phyloP scores from a whole-genome alignment of 1,140 invertebrate genomes.

The Drosophila biarmipes region DNA sequence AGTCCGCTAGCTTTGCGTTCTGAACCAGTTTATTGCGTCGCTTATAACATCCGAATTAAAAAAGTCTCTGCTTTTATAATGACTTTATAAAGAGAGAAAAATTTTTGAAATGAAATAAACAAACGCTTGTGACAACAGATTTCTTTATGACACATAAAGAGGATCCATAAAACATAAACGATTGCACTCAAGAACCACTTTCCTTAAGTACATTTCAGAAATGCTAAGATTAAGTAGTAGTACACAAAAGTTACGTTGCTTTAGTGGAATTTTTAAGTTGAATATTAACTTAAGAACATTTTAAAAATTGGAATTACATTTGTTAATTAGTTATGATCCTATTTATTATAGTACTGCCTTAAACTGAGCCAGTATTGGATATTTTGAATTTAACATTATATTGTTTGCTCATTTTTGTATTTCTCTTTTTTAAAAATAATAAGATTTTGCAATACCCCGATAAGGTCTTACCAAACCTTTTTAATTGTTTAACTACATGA shows the following conservation, averaged over 20 bases:
- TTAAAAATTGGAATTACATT: too few relatives aligned
- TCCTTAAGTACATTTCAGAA: not conserved
- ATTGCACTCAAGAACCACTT: not conserved
- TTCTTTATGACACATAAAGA: not conserved
- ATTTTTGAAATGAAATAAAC: constrained; percentile 2
- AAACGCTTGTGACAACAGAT: not conserved
- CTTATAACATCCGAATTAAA: constrained; percentile 1
- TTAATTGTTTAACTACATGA: not conserved
- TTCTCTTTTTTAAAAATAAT: too few relatives aligned
- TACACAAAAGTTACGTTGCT: too few relatives aligned
- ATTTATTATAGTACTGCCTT: too few relatives aligned
- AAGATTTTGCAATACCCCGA: not conserved
- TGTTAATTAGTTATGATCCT: too few relatives aligned
- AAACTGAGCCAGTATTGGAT: too few relatives aligned
- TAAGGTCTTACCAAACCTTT: not conserved
- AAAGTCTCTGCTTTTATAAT: constrained; percentile 9
- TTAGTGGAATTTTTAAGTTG: too few relatives aligned
- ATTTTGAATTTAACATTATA: too few relatives aligned
- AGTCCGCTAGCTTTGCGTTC: not conserved
- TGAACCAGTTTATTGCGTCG: constrained; percentile 22
- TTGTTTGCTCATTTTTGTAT: too few relatives aligned
- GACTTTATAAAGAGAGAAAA: not conserved
- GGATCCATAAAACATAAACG: not conserved
- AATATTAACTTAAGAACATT: too few relatives aligned
- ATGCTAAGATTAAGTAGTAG: not conserved